Conservation (phyloP, 92 coral and sea anemone species). For the Blastomussa wellsi region DNA sequence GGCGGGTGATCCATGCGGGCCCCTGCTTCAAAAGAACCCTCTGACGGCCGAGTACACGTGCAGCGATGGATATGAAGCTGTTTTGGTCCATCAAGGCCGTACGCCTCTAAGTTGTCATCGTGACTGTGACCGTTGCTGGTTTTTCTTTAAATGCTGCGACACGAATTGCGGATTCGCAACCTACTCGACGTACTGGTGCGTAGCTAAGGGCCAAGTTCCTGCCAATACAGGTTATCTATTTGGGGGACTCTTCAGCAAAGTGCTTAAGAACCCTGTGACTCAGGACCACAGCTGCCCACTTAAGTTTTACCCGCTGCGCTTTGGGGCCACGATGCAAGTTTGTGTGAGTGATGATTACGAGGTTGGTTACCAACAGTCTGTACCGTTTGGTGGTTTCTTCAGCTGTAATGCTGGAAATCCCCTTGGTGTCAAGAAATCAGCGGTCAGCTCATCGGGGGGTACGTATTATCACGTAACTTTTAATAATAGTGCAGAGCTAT, state of each 20-base stretch:
- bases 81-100: constrained; percentile 77
- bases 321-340: constrained; percentile 84
- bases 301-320: constrained; percentile 77
- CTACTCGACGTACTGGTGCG: constrained; percentile 85
- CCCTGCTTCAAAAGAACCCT: constrained; percentile 78
- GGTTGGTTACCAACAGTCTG: constrained; percentile 64
- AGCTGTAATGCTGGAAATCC: constrained; percentile 85
- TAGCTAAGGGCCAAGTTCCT: constrained; percentile 64
- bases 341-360: constrained; percentile 92
- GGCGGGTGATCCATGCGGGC: constrained; percentile 65
- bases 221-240: constrained; percentile 77
- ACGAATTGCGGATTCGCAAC: constrained; percentile 71
- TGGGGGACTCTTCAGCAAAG: constrained; percentile 80
- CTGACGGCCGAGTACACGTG: constrained; percentile 65
- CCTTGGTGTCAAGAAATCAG: constrained; percentile 50
- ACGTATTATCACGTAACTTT: not conserved
- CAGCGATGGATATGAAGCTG: constrained; percentile 73
- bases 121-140: constrained; percentile 72
- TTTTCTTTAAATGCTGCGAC: constrained; percentile 68
- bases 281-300: constrained; percentile 70
- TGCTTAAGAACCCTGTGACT: constrained; percentile 68
- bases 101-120: constrained; percentile 74
- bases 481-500: too few relatives aligned
- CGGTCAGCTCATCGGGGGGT: not conserved
- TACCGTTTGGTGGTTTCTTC: constrained; percentile 88